phyloP scores from a whole-genome alignment of 2,797 vertebrate species.

The Petrocephalus schoutedeni region DNA sequence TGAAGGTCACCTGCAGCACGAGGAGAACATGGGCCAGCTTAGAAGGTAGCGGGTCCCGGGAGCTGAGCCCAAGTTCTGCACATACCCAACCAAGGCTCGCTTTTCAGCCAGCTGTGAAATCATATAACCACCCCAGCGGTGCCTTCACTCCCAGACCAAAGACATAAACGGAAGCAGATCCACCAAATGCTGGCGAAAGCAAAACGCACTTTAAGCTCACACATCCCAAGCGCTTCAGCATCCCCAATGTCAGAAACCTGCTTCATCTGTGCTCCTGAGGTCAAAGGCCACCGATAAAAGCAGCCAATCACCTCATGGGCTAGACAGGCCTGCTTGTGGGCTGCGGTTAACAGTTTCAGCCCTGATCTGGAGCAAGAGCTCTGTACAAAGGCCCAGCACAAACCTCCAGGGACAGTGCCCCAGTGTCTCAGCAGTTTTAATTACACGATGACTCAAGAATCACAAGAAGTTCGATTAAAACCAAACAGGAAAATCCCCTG shows the following conservation, averaged over 20 bases:
- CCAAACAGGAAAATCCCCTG: not conserved
- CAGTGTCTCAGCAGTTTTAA: not conserved
- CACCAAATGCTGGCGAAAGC: not conserved
- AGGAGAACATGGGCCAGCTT: not conserved
- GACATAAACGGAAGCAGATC: not conserved
- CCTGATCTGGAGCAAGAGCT: not conserved
- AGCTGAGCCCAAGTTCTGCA: not conserved
- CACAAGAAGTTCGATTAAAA: not conserved
- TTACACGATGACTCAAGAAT: not conserved
- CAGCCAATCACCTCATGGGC: not conserved
- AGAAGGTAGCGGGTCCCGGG: not conserved
- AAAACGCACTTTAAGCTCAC: not conserved
- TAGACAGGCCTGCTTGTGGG: not conserved
- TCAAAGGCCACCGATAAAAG: not conserved
- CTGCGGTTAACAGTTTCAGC: not conserved
- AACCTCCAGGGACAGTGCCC: not conserved
- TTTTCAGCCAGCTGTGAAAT: not conserved
- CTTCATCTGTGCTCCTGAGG: not conserved
- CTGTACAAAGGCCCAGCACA: not conserved
- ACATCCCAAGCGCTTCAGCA: not conserved
- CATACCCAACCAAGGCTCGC: not conserved
- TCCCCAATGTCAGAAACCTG: not conserved
- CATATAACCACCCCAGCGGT: not conserved
- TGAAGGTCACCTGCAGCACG: constrained; percentile 89
- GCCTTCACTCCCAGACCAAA: not conserved